Evolutionary conservation across 2,113 vertebrate species (phyloP).

Genomic region (Brachionichthys hirsutus): DNA sequence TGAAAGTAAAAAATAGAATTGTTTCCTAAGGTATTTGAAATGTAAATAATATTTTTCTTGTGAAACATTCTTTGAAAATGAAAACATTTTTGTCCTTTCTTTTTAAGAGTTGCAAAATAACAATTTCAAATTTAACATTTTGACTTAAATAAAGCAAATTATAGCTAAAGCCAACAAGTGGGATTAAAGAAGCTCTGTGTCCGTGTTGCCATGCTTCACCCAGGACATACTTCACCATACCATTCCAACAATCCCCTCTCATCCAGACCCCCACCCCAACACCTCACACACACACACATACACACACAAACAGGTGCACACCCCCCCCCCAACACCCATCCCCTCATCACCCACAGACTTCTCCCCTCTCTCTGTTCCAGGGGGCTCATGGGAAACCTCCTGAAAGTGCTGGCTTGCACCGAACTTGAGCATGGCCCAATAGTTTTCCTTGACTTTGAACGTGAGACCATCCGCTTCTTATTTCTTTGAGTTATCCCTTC

Average conservation of each 20-base stretch:
- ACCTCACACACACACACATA: slow-evolving; percentile 29
- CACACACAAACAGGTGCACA: slow-evolving; percentile 44
- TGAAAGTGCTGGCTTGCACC: slow-evolving; percentile 95
- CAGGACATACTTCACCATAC: slow-evolving; percentile 44
- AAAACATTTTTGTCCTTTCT: too few relatives aligned
- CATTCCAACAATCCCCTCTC: slow-evolving; percentile 57
- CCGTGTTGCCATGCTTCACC: slow-evolving; percentile 65
- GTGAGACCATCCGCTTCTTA: slow-evolving; percentile 89
- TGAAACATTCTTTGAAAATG: too few relatives aligned
- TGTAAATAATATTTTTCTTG: too few relatives aligned
- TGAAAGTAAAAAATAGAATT: too few relatives aligned
- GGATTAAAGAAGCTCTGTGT: slow-evolving; percentile 65
- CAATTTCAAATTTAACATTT: too few relatives aligned
- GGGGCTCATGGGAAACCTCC: slow-evolving; percentile 94
- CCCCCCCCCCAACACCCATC: slow-evolving; percentile 61
- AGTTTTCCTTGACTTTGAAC: slow-evolving; percentile 99
- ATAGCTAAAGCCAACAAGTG: slow-evolving; percentile 21
- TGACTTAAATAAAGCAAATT: too few relatives aligned
- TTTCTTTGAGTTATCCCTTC: slow-evolving; percentile 71
- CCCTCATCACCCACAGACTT: slow-evolving; percentile 83
- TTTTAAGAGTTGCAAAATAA: too few relatives aligned
- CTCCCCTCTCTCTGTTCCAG: slow-evolving; percentile 92
- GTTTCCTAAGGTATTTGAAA: too few relatives aligned
- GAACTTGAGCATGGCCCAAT: slow-evolving; percentile 95
- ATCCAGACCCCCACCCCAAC: slow-evolving; percentile 36